phyloP scores from a whole-genome alignment of 2,113 vertebrate genomes.

The Oenanthe oenanthe region DNA sequence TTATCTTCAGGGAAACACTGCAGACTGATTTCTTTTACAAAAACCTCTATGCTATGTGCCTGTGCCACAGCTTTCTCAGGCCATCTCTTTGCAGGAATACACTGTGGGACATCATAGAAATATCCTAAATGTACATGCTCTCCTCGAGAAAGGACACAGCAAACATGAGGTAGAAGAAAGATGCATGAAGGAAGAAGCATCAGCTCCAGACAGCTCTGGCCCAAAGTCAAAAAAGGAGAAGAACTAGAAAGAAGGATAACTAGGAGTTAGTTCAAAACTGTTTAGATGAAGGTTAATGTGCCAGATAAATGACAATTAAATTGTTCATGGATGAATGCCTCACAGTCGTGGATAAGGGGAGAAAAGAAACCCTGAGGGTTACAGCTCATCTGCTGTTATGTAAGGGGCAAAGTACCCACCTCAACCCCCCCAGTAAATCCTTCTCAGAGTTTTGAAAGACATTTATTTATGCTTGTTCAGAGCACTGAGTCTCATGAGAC shows the following conservation, averaged over 20 bases:
- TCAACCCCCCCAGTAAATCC: neutral
- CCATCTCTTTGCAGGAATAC: neutral
- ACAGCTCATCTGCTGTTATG: neutral
- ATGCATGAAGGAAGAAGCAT: neutral
- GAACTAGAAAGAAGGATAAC: neutral
- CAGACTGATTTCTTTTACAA: neutral
- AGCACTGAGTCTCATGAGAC: slow-evolving; percentile 22
- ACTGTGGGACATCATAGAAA: neutral
- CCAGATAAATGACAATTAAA: neutral
- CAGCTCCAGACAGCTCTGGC: neutral
- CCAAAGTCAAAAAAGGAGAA: neutral
- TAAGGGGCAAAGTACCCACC: neutral
- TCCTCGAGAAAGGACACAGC: neutral
- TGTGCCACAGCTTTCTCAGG: neutral
- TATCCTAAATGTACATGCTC: neutral
- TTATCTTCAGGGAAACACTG: neutral
- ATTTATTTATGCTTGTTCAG: slow-evolving; percentile 27
- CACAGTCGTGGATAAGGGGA: neutral
- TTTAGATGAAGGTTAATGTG: neutral
- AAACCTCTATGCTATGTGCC: neutral
- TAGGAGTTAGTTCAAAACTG: neutral
- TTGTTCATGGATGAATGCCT: neutral
- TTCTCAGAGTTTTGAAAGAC: neutral
- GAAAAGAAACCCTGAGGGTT: neutral
- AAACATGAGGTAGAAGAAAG: neutral